phyloP scores from a whole-genome alignment of 1,140 invertebrate species.

The Glossosoma conforme region DNA sequence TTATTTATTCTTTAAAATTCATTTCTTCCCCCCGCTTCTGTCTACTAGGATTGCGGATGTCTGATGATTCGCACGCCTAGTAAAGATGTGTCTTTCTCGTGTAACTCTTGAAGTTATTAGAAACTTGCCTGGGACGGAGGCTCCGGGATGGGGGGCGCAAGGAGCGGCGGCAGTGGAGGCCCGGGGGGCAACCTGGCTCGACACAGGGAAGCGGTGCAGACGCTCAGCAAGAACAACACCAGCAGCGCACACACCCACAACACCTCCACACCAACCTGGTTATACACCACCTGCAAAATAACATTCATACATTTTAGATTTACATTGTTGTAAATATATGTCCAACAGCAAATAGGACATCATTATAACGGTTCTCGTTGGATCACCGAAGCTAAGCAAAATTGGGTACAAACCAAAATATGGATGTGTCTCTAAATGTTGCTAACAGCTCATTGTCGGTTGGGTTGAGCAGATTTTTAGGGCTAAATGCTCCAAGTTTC shows the following conservation, averaged over 20 bases:
- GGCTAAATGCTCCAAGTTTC: no score
- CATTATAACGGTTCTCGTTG: no score
- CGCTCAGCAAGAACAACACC: constrained; percentile 56
- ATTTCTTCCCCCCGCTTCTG: no score
- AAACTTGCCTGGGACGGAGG: constrained; percentile 10
- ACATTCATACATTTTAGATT: constrained; percentile 7
- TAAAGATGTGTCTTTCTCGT: neutral
- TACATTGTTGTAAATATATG: no score
- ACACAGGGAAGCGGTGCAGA: constrained; percentile 55
- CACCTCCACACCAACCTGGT: constrained; percentile 54
- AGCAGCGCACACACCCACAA: constrained; percentile 60
- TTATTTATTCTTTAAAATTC: no score
- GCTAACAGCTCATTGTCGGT: no score
- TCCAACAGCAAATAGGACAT: no score
- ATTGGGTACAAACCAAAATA: neutral
- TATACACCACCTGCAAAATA: constrained; percentile 35
- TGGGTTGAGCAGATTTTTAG: no score
- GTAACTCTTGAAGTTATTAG: neutral
- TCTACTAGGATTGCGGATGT: no score
- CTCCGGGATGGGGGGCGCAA: constrained; percentile 13
- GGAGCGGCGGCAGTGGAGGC: constrained; percentile 31
- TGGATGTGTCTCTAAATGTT: no score
- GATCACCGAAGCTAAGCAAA: no score
- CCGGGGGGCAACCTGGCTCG: constrained; percentile 37
- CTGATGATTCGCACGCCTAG: no score